Evolutionary conservation across 1,140 invertebrate species (phyloP), one percentile per base, ranked within the genome.

Genomic region (Diabrotica virgifera): DNA sequence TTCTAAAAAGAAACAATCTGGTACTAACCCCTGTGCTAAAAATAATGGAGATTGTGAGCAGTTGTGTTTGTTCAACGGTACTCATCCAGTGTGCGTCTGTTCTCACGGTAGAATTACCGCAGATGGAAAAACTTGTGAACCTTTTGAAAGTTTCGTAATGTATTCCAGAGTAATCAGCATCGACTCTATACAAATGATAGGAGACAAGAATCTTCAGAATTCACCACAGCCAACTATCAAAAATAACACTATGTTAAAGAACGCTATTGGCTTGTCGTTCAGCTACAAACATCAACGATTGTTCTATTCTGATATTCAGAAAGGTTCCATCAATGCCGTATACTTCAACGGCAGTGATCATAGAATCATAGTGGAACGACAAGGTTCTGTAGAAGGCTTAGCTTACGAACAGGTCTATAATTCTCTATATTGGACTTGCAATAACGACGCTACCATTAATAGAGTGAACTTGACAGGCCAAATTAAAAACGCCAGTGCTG

Each of bases 261-360:
- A 95, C 80, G 91, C 92, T 5, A 94, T 95, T 72, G 91, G 90
- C 36, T 81, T 96, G 6, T 85, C 90, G 5, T 93, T 89, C 78
- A 90, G 94, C 80, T 93, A 92, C 75, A 80, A 81, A 62, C 80
- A 80, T 4, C 80, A 87, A 61, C 78, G 85, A 53, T 79, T 95
- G 13, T 95, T 92, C 80, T 96, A 93, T 80, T 94, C 92, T 1
- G 94, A 95, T 77, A 93, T 95, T 68, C 90, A 94, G 73, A 80
- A 86, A 65, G 91, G 90, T 55, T 88, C 90, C 58, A 94, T 96
- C 68, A 91, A 91, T 78, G 82, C 85, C 51, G 91, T 94, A n/a
- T 83, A 84, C 75, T 95, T 94, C 78, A 92, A 95, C 81, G 92
- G 93, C 51, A 85, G 83, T 10, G 82, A 85, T 2, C 89, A 93